phyloP scores from a whole-genome alignment of 2,888 invertebrate species.

The Masnerella sp. region DNA sequence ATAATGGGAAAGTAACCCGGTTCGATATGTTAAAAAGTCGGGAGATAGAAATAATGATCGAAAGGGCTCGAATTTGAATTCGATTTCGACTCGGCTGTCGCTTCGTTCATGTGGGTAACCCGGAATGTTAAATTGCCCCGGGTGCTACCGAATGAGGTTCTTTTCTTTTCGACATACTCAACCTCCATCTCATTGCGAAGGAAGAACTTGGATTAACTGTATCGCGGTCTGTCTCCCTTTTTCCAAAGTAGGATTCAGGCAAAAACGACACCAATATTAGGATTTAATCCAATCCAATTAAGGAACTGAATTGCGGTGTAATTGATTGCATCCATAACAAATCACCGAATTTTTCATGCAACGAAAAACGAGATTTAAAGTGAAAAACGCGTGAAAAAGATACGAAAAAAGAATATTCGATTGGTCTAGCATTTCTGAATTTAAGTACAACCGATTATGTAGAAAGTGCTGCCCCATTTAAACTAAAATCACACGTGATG shows the following conservation, averaged over 20 bases:
- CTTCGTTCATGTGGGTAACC: slow-evolving; percentile 50
- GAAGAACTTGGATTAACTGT: slow-evolving; percentile 48
- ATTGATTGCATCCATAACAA: slow-evolving; percentile 24
- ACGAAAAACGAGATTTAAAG: background rate
- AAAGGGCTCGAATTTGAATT: slow-evolving; percentile 13
- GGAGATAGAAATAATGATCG: slow-evolving; percentile 14
- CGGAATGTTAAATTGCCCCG: slow-evolving; percentile 58
- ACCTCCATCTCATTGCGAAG: slow-evolving; percentile 50
- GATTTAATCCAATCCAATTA: slow-evolving; percentile 45
- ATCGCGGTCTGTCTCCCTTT: slow-evolving; percentile 51
- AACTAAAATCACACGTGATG: slow-evolving; percentile 21
- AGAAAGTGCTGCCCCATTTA: slow-evolving; percentile 42
- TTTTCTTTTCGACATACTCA: slow-evolving; percentile 57
- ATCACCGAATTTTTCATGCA: slow-evolving; percentile 12
- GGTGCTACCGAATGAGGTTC: slow-evolving; percentile 47
- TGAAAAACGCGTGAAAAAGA: slow-evolving; percentile 8
- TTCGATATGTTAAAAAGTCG: slow-evolving; percentile 35
- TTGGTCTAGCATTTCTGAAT: background rate
- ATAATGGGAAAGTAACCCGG: slow-evolving; percentile 35
- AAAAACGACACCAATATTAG: slow-evolving; percentile 52
- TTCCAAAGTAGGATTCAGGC: slow-evolving; percentile 45
- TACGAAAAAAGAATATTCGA: no score
- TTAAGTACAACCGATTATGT: slow-evolving; percentile 40
- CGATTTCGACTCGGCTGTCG: slow-evolving; percentile 21
- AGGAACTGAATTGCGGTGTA: slow-evolving; percentile 21